These are phyloP conservation scores for Bombus waltoni DNA, from an alignment of 1,140 invertebrate genomes.

Conservation along the genomic window DNA sequence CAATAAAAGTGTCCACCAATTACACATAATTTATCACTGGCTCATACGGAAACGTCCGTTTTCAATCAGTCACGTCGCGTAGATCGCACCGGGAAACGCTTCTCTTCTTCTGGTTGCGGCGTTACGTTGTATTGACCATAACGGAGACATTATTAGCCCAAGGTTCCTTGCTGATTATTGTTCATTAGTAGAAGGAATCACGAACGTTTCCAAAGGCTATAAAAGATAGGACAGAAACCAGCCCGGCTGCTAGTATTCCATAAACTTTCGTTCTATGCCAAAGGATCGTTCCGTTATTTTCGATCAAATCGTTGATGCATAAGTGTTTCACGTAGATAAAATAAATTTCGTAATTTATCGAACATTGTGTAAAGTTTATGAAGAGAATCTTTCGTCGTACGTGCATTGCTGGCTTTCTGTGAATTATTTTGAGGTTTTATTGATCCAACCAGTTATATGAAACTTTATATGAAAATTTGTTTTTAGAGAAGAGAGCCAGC, in stretches of 20 bases:
- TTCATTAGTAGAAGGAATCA: slow-evolving; percentile 38
- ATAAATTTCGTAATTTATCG: no score
- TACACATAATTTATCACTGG: slow-evolving; percentile 38
- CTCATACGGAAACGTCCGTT: slow-evolving; percentile 14
- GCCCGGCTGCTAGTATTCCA: slow-evolving; percentile 21
- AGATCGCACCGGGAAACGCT: background rate
- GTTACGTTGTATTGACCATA: slow-evolving; percentile 35
- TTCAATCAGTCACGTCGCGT: slow-evolving; percentile 23
- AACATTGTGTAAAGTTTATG: no score
- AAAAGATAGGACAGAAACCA: slow-evolving; percentile 36
- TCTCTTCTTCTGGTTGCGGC: slow-evolving; percentile 6
- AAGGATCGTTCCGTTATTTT: background rate
- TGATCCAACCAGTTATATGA: no score
- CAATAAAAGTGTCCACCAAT: slow-evolving; percentile 38
- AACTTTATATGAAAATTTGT: no score
- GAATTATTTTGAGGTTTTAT: no score
- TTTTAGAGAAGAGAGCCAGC: no score
- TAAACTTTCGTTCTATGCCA: background rate
- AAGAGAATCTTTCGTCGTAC: no score
- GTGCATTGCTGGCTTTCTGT: no score
- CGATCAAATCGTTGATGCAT: background rate
- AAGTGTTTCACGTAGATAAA: no score
- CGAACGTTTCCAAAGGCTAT: slow-evolving; percentile 44
- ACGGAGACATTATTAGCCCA: slow-evolving; percentile 42
- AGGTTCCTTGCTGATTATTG: slow-evolving; percentile 49